Conservation (phyloP, 2,888 invertebrate species). For the Hemithea aestivaria region DNA sequence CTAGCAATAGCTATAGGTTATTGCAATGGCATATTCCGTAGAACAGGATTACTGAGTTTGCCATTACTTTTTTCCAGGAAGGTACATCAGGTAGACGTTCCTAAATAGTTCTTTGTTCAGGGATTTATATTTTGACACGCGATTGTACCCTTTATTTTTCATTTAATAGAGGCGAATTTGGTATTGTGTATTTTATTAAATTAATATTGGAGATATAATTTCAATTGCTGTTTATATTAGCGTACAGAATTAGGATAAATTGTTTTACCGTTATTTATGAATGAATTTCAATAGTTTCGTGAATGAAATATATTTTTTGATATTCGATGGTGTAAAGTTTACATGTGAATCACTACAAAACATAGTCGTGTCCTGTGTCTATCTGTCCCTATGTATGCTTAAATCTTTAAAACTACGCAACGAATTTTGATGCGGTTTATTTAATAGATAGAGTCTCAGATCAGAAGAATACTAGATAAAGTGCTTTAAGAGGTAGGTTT, state of each 20-base stretch:
- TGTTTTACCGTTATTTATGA: constrained; percentile 48
- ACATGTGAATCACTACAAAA: no score
- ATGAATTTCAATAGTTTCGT: constrained; percentile 43
- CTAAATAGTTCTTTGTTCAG: constrained; percentile 55
- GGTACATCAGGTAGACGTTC: constrained; percentile 65
- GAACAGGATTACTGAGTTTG: constrained; percentile 69
- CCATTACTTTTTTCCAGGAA: constrained; percentile 73
- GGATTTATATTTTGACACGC: constrained; percentile 12
- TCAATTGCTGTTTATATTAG: constrained; percentile 42
- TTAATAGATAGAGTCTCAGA: no score
- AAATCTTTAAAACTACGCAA: no score
- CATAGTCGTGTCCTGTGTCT: no score
- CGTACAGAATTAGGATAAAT: constrained; percentile 38
- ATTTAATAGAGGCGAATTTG: constrained; percentile 17
- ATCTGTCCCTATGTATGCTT: no score
- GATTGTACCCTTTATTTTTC: constrained; percentile 26
- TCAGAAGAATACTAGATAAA: no score
- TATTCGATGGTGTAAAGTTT: no score
- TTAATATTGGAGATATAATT: constrained; percentile 27
- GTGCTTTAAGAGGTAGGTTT: no score
- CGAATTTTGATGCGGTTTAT: no score
- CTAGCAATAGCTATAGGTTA: constrained; percentile 50
- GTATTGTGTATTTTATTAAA: constrained; percentile 7
- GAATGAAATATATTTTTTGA: constrained; percentile 34
- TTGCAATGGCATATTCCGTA: constrained; percentile 67